A percentile compares a stretch with the other conserved stretches of the same genome.
Conservation (phyloP, 2,113 vertebrate species). For the Protobothrops mucrosquamatus region DNA sequence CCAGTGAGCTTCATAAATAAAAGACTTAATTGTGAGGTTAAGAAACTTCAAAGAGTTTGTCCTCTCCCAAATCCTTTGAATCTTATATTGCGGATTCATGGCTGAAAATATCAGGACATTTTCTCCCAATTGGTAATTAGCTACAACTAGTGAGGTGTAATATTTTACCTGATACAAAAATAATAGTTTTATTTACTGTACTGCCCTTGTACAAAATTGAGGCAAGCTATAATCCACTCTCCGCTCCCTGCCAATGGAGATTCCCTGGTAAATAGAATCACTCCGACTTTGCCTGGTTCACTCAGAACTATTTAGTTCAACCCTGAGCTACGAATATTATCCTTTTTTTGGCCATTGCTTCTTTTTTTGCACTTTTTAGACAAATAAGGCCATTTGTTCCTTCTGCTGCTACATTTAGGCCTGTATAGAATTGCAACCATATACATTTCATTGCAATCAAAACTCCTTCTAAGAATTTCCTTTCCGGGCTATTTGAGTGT, state of each 20-base stretch:
- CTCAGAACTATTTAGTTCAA: conserved; percentile 15
- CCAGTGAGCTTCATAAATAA: conserved; percentile 55
- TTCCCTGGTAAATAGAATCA: not conserved
- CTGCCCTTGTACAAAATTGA: not conserved
- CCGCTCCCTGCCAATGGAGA: not conserved
- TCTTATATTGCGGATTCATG: not conserved
- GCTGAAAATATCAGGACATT: not conserved
- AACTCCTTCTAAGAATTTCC: conserved; percentile 18
- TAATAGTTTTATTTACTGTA: not conserved
- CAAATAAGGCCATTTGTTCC: not conserved
- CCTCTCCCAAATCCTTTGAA: not conserved
- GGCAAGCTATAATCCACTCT: not conserved
- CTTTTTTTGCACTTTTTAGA: not conserved
- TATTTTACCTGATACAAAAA: not conserved
- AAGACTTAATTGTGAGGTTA: conserved; percentile 45
- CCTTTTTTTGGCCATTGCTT: not conserved
- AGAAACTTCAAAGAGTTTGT: not conserved
- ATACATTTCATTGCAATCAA: not conserved
- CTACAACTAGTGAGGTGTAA: not conserved
- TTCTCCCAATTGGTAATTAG: not conserved
- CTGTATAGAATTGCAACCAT: not conserved
- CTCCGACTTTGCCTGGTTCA: conserved; percentile 6
- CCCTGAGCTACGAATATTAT: not conserved
- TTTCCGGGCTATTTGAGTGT: conserved; percentile 8
- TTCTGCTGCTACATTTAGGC: not conserved